Percentiles rank a stretch among this genome's conserved stretches.
These are phyloP conservation scores for Ciconia maguari DNA, from an alignment of 2,113 vertebrate species.

Conservation along the genomic window DNA sequence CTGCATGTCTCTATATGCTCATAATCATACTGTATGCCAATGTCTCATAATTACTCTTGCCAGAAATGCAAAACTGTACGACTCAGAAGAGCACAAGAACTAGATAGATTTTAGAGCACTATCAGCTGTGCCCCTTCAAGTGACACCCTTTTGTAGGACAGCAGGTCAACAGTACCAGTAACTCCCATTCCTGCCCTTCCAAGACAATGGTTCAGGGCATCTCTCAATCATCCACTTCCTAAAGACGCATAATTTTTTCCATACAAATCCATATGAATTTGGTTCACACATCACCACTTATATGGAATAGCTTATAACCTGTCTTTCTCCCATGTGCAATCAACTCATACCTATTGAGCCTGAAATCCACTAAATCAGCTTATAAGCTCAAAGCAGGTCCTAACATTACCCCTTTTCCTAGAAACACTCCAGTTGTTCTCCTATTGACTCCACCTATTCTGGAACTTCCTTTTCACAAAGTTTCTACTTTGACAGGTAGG, in stretches of 20 bases:
- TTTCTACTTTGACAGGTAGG: background rate
- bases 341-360: background rate
- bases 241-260: background rate
- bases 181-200: background rate
- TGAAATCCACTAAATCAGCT: background rate
- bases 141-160: background rate
- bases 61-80: background rate
- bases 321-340: background rate
- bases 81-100: background rate
- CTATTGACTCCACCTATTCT: background rate
- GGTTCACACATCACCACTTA: background rate
- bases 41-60: background rate
- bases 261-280: background rate
- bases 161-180: background rate
- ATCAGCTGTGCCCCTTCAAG: background rate
- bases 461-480: background rate
- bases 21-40: background rate
- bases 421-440: background rate
- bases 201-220: background rate
- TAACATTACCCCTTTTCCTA: background rate
- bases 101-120: background rate
- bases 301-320: background rate
- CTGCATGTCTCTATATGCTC: background rate
- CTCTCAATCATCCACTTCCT: background rate
- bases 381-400: background rate